A percentile compares a stretch with the other conserved stretches of the same genome.
phyloP scores from a whole-genome alignment of 2,113 vertebrate genomes.

The Solea solea region DNA sequence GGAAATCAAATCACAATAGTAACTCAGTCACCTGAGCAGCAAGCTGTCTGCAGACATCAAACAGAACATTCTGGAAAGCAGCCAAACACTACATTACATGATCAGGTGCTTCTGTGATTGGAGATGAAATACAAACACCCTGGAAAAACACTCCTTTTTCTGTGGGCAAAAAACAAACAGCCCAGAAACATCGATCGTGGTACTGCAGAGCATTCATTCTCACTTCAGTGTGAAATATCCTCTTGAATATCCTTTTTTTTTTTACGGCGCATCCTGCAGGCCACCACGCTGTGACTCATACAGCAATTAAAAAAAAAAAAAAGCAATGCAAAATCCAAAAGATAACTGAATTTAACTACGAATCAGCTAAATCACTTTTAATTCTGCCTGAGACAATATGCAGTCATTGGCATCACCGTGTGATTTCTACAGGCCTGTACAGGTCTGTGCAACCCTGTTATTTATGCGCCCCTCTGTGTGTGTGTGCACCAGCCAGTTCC shows the following conservation, averaged over 20 bases:
- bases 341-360: constrained; percentile 20
- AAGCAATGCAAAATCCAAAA: constrained; percentile 8
- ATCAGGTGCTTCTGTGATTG: too few species aligned
- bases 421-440: constrained; percentile 3
- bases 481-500: neutral
- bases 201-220: neutral
- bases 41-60: too few species aligned
- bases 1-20: too few species aligned
- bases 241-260: constrained; percentile 2
- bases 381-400: neutral
- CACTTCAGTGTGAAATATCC: neutral
- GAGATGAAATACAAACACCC: too few species aligned
- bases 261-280: neutral
- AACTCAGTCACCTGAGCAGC: too few species aligned
- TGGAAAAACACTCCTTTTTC: too few species aligned
- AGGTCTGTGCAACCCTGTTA: constrained; percentile 9
- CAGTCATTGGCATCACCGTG: neutral
- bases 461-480: neutral
- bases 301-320: constrained; percentile 16
- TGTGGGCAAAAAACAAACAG: too few species aligned
- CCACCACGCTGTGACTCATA: constrained; percentile 7
- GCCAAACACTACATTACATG: too few species aligned
- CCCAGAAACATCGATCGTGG: too few species aligned
- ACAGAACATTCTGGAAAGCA: too few species aligned
- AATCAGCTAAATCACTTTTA: constrained; percentile 1